These are phyloP conservation scores for Spea bombifrons DNA, from an alignment of 2,113 vertebrate genomes.

Conservation along the genomic window DNA sequence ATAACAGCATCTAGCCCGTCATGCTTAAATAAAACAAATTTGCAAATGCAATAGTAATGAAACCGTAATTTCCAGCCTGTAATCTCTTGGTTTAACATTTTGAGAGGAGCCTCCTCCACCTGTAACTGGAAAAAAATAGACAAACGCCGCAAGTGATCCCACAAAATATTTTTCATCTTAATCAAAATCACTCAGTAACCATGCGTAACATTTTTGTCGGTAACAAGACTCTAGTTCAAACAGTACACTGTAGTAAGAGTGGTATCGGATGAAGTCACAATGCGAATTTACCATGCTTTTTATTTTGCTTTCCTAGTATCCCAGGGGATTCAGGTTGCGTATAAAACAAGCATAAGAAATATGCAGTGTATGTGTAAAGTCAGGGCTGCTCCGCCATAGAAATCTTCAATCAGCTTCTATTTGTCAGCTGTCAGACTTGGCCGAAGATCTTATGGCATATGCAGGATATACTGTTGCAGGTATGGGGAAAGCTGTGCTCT, in stretches of 20 bases:
- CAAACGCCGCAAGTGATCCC: not conserved
- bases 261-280: conserved; percentile 61
- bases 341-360: conserved; percentile 60
- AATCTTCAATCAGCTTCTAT: conserved; percentile 16
- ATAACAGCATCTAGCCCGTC: too few species aligned
- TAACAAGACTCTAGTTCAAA: conserved; percentile 62
- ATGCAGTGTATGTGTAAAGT: conserved; percentile 53
- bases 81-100: not conserved
- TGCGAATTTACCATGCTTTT: conserved; percentile 63
- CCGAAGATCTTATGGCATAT: conserved; percentile 62
- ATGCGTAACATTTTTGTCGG: conserved; percentile 66
- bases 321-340: conserved; percentile 65
- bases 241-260: conserved; percentile 60
- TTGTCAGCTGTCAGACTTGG: conserved; percentile 55
- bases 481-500: conserved; percentile 55
- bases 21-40: too few species aligned
- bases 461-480: conserved; percentile 34
- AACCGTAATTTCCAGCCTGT: not conserved
- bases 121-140: not conserved
- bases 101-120: not conserved
- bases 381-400: conserved; percentile 46
- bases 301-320: conserved; percentile 63
- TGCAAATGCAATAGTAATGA: too few species aligned
- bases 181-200: conserved; percentile 67
- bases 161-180: conserved; percentile 54